Percentiles rank a stretch among this genome's conserved stretches.
These are phyloP conservation scores for Eulemur rubriventer DNA, from an alignment of 2,797 vertebrate genomes.

Conservation along the genomic window DNA sequence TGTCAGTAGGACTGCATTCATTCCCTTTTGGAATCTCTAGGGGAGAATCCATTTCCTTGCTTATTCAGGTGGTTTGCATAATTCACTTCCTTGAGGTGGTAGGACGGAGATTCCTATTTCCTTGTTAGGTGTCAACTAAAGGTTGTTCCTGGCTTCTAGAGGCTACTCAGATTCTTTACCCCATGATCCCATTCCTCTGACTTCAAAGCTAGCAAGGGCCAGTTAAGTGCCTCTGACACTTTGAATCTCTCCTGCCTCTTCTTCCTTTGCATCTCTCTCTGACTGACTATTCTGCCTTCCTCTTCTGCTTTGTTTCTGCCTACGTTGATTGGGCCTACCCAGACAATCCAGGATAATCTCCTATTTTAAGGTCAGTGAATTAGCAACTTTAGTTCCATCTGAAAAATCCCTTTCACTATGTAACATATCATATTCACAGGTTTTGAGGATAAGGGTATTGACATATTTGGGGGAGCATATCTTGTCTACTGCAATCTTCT, in stretches of 20 bases:
- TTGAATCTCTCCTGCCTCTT: neutral
- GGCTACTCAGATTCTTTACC: neutral
- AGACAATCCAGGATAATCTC: constrained; percentile 4
- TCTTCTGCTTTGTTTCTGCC: neutral
- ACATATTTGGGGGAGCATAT: neutral
- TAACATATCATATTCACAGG: neutral
- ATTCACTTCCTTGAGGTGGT: neutral
- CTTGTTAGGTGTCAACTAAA: neutral
- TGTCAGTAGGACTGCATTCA: neutral
- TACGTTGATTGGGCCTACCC: neutral
- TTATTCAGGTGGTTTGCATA: neutral
- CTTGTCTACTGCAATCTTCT: neutral
- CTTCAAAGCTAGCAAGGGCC: neutral
- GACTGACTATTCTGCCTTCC: neutral
- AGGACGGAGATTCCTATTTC: neutral
- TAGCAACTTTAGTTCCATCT: constrained; percentile 22
- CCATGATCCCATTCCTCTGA: neutral
- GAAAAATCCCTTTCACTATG: neutral
- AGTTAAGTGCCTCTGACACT: neutral
- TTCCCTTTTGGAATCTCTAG: neutral
- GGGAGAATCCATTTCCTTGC: neutral
- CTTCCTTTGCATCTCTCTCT: neutral
- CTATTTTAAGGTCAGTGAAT: constrained; percentile 26
- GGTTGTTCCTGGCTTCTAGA: neutral
- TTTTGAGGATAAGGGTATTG: neutral